A percentile compares a stretch with the other conserved stretches of the same genome.
Conservation (phyloP, 2,797 vertebrate species). For the Pantherophis vulpinus region DNA sequence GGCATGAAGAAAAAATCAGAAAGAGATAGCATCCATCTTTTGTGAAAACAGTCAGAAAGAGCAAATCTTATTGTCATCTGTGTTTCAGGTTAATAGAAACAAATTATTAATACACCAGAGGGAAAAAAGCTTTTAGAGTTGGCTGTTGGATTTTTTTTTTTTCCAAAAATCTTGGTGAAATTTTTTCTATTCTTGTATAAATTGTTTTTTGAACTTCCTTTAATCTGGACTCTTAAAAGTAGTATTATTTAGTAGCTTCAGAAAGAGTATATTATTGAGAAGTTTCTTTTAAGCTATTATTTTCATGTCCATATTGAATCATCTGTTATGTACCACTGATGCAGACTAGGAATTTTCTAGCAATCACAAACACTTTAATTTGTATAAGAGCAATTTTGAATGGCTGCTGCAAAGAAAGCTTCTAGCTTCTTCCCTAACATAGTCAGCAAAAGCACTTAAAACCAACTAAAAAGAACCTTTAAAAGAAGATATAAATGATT, state of each 20-base stretch:
- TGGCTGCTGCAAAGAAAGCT: background rate
- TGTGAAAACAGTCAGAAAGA: conserved; percentile 10
- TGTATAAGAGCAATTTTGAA: background rate
- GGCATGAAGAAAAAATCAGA: conserved; percentile 28
- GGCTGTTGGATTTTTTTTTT: conserved; percentile 30
- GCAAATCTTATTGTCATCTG: conserved; percentile 49
- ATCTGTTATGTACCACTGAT: background rate
- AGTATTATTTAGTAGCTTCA: background rate
- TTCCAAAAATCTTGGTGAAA: background rate
- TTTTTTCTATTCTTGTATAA: background rate
- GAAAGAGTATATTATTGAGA: background rate
- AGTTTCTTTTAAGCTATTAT: background rate
- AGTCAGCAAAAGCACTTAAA: background rate
- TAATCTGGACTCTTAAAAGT: conserved; percentile 3
- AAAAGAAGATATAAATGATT: background rate
- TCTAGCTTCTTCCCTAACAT: background rate
- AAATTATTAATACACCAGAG: conserved; percentile 43
- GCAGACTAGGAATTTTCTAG: background rate
- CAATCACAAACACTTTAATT: background rate
- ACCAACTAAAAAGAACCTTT: background rate
- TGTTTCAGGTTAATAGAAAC: conserved; percentile 48
- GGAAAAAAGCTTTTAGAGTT: conserved; percentile 36
- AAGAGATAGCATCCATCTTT: conserved; percentile 27
- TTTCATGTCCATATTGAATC: background rate
- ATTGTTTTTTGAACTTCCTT: background rate